Conservation (phyloP, 2,888 invertebrate species). For the Crocallis elinguaria region DNA sequence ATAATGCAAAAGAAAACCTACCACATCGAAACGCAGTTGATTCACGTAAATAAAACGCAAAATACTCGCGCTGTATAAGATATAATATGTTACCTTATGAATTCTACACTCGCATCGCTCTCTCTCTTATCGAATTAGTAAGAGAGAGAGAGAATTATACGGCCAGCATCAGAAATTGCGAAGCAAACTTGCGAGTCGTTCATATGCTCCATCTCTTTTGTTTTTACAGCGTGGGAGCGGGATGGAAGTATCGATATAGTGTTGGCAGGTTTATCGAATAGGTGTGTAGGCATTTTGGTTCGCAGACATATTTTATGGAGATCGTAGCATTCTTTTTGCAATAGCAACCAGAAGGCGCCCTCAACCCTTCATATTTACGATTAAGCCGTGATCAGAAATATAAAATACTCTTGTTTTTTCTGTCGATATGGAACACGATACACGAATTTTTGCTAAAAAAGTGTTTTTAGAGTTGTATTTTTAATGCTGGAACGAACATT, state of each 20-base stretch:
- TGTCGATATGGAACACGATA: constrained; percentile 72
- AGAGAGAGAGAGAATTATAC: constrained; percentile 4
- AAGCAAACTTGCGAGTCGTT: neutral
- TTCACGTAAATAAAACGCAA: constrained; percentile 71
- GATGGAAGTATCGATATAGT: constrained; percentile 32
- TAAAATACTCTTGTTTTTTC: constrained; percentile 78
- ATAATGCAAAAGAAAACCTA: constrained; percentile 48
- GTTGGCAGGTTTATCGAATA: constrained; percentile 38
- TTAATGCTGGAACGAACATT: constrained; percentile 6
- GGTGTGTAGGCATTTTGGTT: constrained; percentile 43
- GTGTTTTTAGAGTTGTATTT: constrained; percentile 22
- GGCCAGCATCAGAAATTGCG: constrained; percentile 3
- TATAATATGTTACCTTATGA: constrained; percentile 15
- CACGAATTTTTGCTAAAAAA: constrained; percentile 40
- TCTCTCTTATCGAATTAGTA: constrained; percentile 9
- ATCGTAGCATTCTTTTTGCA: constrained; percentile 81
- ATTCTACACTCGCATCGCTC: constrained; percentile 28
- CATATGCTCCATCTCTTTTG: constrained; percentile 15
- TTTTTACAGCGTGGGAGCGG: constrained; percentile 2
- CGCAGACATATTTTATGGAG: constrained; percentile 82
- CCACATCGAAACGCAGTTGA: constrained; percentile 62
- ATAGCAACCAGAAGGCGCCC: constrained; percentile 81
- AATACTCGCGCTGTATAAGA: constrained; percentile 2
- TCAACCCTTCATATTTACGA: constrained; percentile 83
- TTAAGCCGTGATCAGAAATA: constrained; percentile 83